Base-by-base conservation (phyloP, 2,797 vertebrate genomes). In the Hirundo rustica region DNA sequence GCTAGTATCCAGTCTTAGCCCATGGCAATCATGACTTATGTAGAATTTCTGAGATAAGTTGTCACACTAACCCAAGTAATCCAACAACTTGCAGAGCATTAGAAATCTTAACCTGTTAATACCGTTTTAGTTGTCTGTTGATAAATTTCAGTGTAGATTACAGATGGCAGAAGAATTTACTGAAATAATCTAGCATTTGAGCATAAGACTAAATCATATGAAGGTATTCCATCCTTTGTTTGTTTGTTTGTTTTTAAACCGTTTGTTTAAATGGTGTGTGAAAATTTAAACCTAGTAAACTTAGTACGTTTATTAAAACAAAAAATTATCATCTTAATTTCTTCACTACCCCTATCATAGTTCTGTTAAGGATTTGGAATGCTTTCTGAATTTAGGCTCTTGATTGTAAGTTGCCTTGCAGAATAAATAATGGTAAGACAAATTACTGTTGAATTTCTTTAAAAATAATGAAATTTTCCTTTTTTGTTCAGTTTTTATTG, bases 81-180 rank as follows among this genome's bases (percentile, higher is more conserved):
- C 2, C 13, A 68, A 36, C 1, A 48, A 68, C 7, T 10, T 2
- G 2, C 11, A 67, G 29, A 68, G 32, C 1, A 1, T 54, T 29
- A 62, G 29, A 87, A 94, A 70, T 54, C 9, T 29, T 57, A 48
- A 50, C 42, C 26, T 50, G 72, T 34, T 16, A 27, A 61, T 54
- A 18, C 9, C 53, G 3, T 65, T 93, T 38, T n/a, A 18, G 4
- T 66, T 70, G 38, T 17, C 34, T 40, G 29, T 34, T 72, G 17
- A 53, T 61, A 88, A 68, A 80, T 80, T 79, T 70, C 13, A 48
- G 0, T 15, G 14, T 34, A 27, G 20, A 14, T 82, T 75, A 57
- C 10, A 50, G 29, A 26, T 50, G 25, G 5, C 12, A 73, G 32
- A 50, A 13, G 4, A 38, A 36, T 29, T 92, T 65, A 54, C 10